phyloP scores from a whole-genome alignment of 1,140 invertebrate genomes.

The Pseudomyrmex concolor region DNA sequence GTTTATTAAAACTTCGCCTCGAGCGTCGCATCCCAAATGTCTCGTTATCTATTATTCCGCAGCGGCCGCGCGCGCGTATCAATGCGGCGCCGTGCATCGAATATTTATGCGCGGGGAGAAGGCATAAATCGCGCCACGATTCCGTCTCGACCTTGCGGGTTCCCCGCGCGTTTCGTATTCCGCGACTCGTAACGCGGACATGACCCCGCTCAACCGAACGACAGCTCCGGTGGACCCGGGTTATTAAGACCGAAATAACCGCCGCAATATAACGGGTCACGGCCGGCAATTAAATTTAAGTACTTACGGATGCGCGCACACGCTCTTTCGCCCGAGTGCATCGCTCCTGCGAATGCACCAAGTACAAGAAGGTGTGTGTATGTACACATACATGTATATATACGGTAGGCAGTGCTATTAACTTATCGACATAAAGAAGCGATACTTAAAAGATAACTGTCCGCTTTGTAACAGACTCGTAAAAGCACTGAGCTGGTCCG shows the following conservation, averaged over 20 bases:
- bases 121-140: constrained; percentile 41
- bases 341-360: constrained; percentile 6
- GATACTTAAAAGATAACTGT: no score
- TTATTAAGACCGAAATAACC: constrained; percentile 63
- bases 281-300: constrained; percentile 64
- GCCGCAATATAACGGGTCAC: constrained; percentile 60
- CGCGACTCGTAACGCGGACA: constrained; percentile 51
- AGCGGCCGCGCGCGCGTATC: constrained; percentile 16
- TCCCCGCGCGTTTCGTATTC: constrained; percentile 16
- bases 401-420: no score
- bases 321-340: constrained; percentile 17
- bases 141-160: constrained; percentile 45
- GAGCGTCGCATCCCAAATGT: constrained; percentile 47
- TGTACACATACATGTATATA: no score
- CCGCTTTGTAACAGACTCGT: no score
- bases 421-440: no score
- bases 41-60: constrained; percentile 47
- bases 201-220: constrained; percentile 54
- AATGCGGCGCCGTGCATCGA: constrained; percentile 29
- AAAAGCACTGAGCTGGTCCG: no score
- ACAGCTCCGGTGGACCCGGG: constrained; percentile 28
- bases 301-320: constrained; percentile 52
- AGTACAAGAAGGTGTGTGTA: constrained; percentile 30
- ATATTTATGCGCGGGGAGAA: constrained; percentile 48
- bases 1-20: constrained; percentile 57